These are phyloP conservation scores for Hetaerina americana DNA, from an alignment of 1,140 invertebrate genomes.

Conservation along the genomic window DNA sequence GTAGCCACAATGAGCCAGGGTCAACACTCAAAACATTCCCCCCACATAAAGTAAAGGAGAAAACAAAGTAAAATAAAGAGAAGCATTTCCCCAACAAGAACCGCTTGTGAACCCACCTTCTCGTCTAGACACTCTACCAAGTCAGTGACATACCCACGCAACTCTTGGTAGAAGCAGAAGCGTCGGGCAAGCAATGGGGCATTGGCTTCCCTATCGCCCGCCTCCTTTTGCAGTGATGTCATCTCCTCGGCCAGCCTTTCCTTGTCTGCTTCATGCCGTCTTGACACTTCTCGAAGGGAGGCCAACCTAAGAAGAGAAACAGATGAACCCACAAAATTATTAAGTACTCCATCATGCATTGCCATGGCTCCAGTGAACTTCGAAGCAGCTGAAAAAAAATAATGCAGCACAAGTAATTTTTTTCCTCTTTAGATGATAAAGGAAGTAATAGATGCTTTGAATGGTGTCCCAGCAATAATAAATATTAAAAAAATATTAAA, in stretches of 20 bases:
- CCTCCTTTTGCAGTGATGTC: slow-evolving; percentile 43
- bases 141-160: slow-evolving; percentile 89
- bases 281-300: slow-evolving; percentile 42
- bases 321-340: neutral
- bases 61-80: neutral
- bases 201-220: slow-evolving; percentile 33
- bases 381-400: too few species aligned
- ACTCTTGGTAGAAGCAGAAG: slow-evolving; percentile 90
- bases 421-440: too few species aligned
- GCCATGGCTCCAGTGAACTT: too few species aligned
- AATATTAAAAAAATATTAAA: too few species aligned
- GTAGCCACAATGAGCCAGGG: neutral
- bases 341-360: neutral
- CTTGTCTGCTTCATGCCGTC: slow-evolving; percentile 36
- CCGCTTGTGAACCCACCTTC: slow-evolving; percentile 48
- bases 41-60: neutral
- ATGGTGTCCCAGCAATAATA: too few species aligned
- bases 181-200: slow-evolving; percentile 54
- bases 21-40: too few species aligned
- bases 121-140: slow-evolving; percentile 92
- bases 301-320: slow-evolving; percentile 32
- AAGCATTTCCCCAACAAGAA: neutral
- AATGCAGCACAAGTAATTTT: too few species aligned
- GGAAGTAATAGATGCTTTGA: too few species aligned
- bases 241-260: slow-evolving; percentile 42